A percentile compares a stretch with the other conserved stretches of the same genome.
Evolutionary conservation across 1,140 invertebrate species (phyloP).

Genomic region (Drosophila suzukii): DNA sequence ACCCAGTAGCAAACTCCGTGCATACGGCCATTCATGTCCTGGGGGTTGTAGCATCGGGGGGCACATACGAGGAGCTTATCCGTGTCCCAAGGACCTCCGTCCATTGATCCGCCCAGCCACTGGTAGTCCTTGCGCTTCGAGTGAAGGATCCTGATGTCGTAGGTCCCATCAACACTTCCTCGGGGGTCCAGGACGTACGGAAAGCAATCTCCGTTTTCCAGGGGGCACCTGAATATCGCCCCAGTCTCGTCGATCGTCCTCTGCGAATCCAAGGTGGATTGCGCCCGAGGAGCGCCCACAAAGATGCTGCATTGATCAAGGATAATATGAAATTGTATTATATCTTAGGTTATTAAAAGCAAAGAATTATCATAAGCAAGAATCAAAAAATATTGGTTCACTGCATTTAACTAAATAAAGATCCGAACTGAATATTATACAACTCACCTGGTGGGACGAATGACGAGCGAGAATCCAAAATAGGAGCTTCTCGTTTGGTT

Average conservation of each 20-base stretch:
- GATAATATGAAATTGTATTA: neutral
- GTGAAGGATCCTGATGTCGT: constrained; percentile 37
- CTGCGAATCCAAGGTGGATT: constrained; percentile 70
- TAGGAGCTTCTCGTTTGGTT: constrained; percentile 70
- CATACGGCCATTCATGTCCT: constrained; percentile 67
- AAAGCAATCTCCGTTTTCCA: constrained; percentile 50
- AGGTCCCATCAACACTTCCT: constrained; percentile 39
- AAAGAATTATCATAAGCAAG: neutral
- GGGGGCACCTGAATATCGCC: constrained; percentile 71
- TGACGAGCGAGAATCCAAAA: constrained; percentile 70
- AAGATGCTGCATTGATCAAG: constrained; percentile 51
- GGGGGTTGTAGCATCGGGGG: constrained; percentile 63
- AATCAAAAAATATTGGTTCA: too few species aligned
- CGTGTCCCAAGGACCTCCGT: constrained; percentile 64
- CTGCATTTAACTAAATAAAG: too few species aligned
- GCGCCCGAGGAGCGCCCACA: constrained; percentile 79
- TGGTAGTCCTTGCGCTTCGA: constrained; percentile 64
- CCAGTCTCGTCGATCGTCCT: constrained; percentile 73
- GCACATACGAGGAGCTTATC: constrained; percentile 79
- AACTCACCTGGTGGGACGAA: constrained; percentile 67
- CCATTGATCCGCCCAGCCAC: constrained; percentile 81
- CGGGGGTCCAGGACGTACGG: constrained; percentile 65
- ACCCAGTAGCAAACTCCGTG: constrained; percentile 85
- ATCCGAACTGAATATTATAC: too few species aligned
- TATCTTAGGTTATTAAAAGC: neutral